Evolutionary conservation across 2,888 invertebrate species (phyloP).

Genomic region (Lasius platythorax): DNA sequence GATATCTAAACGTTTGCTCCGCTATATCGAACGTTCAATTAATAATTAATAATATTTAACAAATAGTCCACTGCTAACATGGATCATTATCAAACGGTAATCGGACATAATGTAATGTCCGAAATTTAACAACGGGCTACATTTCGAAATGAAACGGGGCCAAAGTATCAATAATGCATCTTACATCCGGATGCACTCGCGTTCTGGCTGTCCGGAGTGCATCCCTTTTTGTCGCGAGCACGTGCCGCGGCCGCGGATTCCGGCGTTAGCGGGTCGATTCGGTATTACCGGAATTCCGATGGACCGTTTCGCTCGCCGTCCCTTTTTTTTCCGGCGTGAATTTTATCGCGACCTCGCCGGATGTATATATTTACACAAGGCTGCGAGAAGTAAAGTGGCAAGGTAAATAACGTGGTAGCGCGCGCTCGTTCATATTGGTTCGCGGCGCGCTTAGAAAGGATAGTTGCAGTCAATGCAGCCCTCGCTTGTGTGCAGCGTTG

Average conservation of each 20-base stretch:
- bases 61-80: background rate
- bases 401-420: conserved; percentile 70
- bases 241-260: conserved; percentile 38
- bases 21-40: background rate
- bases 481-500: conserved; percentile 62
- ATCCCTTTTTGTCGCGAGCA: conserved; percentile 30
- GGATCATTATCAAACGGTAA: background rate
- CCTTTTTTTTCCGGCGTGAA: conserved; percentile 37
- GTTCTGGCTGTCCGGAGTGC: conserved; percentile 7
- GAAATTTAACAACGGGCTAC: conserved; percentile 30
- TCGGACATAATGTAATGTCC: background rate
- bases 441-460: conserved; percentile 64
- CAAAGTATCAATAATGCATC: conserved; percentile 43
- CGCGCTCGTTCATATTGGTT: conserved; percentile 53
- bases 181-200: conserved; percentile 43
- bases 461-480: conserved; percentile 63
- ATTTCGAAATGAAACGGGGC: conserved; percentile 28
- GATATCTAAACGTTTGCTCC: background rate
- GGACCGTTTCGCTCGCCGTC: conserved; percentile 35
- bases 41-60: background rate
- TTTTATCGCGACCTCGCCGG: conserved; percentile 61
- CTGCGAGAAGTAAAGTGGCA: conserved; percentile 62
- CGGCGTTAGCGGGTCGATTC: conserved; percentile 27
- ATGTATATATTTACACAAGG: conserved; percentile 62
- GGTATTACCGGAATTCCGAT: conserved; percentile 55